Conservation (phyloP, 2,888 invertebrate species). For the Idaea aversata region DNA sequence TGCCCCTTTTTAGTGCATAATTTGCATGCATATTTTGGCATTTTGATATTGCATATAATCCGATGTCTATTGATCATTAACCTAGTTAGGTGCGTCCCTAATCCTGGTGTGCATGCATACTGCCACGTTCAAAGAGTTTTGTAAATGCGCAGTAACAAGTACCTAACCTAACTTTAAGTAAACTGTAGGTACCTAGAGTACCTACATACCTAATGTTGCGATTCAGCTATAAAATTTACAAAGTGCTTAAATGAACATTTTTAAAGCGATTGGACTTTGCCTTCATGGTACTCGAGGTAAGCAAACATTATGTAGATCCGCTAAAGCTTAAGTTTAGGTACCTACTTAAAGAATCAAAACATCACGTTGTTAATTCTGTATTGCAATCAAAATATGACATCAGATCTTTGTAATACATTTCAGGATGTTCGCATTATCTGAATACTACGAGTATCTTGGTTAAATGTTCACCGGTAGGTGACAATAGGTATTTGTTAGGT, state of each 20-base stretch:
- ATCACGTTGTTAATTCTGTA: background rate
- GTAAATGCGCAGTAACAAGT: background rate
- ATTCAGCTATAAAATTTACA: background rate
- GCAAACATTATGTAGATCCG: background rate
- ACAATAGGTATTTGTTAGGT: conserved; percentile 26
- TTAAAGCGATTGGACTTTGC: background rate
- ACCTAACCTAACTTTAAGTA: background rate
- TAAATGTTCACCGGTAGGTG: conserved; percentile 54
- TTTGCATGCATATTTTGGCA: too few relatives aligned
- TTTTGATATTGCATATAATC: too few relatives aligned
- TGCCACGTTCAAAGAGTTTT: background rate
- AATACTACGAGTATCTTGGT: conserved; percentile 42
- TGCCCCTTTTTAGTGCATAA: too few relatives aligned
- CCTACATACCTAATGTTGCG: background rate
- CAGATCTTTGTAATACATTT: conserved; percentile 10
- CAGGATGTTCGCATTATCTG: conserved; percentile 22
- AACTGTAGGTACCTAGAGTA: background rate
- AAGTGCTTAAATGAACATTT: background rate
- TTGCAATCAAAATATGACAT: background rate
- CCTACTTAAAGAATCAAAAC: background rate
- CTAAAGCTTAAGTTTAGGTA: background rate
- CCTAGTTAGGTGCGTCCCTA: conserved; percentile 49
- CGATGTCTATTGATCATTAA: conserved; percentile 60
- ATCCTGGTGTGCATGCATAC: conserved; percentile 15
- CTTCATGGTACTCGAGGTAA: background rate